Evolutionary conservation across 2,888 invertebrate genomes (phyloP).

Genomic region (Dryocosmus kuriphilus): DNA sequence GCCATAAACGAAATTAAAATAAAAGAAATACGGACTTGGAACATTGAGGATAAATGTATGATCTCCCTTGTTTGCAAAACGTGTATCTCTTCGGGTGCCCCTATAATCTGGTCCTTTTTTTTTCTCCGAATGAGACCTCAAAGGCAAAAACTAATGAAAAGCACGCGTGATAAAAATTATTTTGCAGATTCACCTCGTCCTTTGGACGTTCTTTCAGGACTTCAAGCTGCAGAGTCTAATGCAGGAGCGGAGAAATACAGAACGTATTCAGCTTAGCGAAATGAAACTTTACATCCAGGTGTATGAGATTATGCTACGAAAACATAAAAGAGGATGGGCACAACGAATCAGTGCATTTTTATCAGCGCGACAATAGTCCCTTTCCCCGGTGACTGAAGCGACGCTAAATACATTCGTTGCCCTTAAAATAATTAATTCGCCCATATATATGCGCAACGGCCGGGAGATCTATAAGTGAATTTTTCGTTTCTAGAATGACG

Average conservation of each 20-base stretch:
- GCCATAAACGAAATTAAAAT: too few species aligned
- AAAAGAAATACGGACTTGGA: too few species aligned
- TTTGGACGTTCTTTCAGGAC: constrained; percentile 5
- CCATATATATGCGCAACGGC: constrained; percentile 25
- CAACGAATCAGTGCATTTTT: not conserved
- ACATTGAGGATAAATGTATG: not conserved
- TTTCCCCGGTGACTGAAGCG: not conserved
- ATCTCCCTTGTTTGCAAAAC: not conserved
- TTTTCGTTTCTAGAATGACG: constrained; percentile 43
- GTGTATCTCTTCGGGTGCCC: not conserved
- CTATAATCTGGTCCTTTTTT: not conserved
- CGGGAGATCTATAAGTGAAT: constrained; percentile 33
- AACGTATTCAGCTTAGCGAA: not conserved
- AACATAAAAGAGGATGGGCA: not conserved
- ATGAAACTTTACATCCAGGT: constrained; percentile 8
- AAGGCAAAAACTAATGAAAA: constrained; percentile 18
- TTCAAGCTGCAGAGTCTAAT: not conserved
- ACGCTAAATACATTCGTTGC: constrained; percentile 17
- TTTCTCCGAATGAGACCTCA: not conserved
- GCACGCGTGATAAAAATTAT: constrained; percentile 18
- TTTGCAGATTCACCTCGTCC: not conserved
- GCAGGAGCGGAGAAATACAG: not conserved
- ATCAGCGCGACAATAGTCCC: not conserved
- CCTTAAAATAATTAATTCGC: constrained; percentile 9
- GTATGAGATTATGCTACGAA: not conserved